Base-by-base conservation (phyloP, 53 echinoderm and acorn worm species). In the Arbacia lixula region DNA sequence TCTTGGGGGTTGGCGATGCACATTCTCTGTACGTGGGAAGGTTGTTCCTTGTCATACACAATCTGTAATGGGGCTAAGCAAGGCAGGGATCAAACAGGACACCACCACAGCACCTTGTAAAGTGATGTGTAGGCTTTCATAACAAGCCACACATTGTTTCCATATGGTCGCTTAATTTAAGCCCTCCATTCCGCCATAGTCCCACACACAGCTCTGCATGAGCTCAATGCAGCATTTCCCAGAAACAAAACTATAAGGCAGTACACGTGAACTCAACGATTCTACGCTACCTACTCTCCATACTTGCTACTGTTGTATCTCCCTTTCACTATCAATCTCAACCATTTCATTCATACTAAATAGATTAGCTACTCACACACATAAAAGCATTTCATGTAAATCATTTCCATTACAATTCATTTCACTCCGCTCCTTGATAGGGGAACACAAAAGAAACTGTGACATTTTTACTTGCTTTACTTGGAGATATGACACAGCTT, bases 321-420 rank as follows among this genome's bases (percentile, higher is more conserved):
- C 26, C 69, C 8, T 69, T 10, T 69, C 40, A 42, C 43, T 69
- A 42, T 29, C 40, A 2, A 37, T 39, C 67, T 67, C 22, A 67
- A 27, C 78, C 38, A 36, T 58, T 63, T 63, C 31, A 58, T 60
- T 79, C 79, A 79, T 81, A 12, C 62, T 19, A 42, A 2, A 74
- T 53, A 81, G 46, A 42, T 81, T 81, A 81, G 49, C 64, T 63
- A 81, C 82, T 81, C 82, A 81, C 82, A 81, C 82, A 81, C 82
- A 81, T 81, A 81, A n/a, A n/a, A 81, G 64, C 82, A 81, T 62
- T 81, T 63, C 64, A 81, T 81, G 64, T 40, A 61, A 63, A 81
- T 81, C 40, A 63, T n/a, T 62, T 63, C 82, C 30, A 60, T 19
- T 22, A 57, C 79, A 41, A 14, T 24, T 53, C 55, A 55, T 14